These are phyloP conservation scores for Meloidogyne floridensis DNA, from an alignment of 1,140 invertebrate genomes.

Conservation along the genomic window DNA sequence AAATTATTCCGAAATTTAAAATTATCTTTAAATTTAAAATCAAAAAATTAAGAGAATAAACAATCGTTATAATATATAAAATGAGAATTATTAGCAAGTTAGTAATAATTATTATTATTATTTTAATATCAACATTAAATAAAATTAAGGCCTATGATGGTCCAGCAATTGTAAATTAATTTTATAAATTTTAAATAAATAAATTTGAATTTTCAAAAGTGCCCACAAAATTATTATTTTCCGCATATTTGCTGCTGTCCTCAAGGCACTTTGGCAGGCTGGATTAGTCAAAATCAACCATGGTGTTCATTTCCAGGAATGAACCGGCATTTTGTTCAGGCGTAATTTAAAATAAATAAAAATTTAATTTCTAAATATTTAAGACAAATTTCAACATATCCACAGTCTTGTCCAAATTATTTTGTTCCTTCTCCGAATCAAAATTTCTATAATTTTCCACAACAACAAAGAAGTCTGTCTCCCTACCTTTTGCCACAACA, in stretches of 20 bases:
- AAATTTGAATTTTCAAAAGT: not conserved
- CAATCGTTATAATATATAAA: too few species aligned
- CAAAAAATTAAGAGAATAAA: not conserved
- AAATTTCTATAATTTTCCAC: slow-evolving; percentile 1
- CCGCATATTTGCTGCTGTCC: not conserved
- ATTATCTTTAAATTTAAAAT: not conserved
- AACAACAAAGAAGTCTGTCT: not conserved
- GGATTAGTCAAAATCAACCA: not conserved
- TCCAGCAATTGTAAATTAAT: slow-evolving; percentile 3
- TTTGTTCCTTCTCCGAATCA: not conserved
- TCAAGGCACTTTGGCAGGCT: slow-evolving; percentile 2
- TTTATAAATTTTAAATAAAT: not conserved
- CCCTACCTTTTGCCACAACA: not conserved
- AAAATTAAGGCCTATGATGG: not conserved
- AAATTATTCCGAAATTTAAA: not conserved
- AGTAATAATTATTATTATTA: not conserved
- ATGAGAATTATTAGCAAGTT: too few species aligned
- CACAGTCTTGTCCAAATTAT: slow-evolving; percentile 9
- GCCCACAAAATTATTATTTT: slow-evolving; percentile 9
- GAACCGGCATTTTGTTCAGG: not conserved
- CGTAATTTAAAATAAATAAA: not conserved
- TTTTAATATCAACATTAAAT: not conserved
- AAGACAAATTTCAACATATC: not conserved
- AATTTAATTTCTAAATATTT: not conserved
- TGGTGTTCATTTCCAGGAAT: slow-evolving; percentile 1